Evolutionary conservation across 2,113 vertebrate species (phyloP), one percentile per base, ranked within the genome.

Genomic region (Psettodes erumei): DNA sequence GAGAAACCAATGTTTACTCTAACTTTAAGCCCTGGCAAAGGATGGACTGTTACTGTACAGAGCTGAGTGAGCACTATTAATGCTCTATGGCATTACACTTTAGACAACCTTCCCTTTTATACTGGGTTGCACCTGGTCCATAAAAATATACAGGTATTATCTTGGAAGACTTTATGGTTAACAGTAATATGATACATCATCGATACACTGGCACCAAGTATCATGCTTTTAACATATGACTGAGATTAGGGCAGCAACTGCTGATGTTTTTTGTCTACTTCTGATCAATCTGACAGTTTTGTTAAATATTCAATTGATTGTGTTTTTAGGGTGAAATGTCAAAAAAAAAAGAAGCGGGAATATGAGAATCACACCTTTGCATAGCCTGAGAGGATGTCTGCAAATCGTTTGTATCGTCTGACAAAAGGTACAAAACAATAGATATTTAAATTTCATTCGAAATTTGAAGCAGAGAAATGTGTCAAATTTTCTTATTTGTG

Each of bases 1-100:
- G 12, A 50, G 12, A 56, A 33, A 58, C 32, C 33, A 13, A 37
- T 68, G 25, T 72, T 71, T 45, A 40, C 51, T 53, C 77, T 74
- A 50, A 71, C 66, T 71, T 62, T 58, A 47, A 53, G 43, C 50
- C 40, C 37, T 40, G 28, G 28, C 38, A 60, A 47, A 61, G 30
- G 33, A 65, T 8, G 19, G 47, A 40, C 25, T 40, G 35, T 62
- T 25, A 37, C 3, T 11, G 32, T 55, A 50, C 71, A 75, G 61
- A 65, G 32, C 58, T 32, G 48, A 66, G 43, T 65, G 51, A 53
- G 10, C 32, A 68, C 3, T 40, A 55, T 48, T 33, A 10, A 60
- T 55, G 37, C 15, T 38, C 6, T 11, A 32, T 25, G 47, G 28
- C 28, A 32, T 60, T 27, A 62, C 63, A 56, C 18, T n/a, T 55